A percentile compares a stretch with the other conserved stretches of the same genome.
These are phyloP conservation scores for Lepus oiostolus DNA, from an alignment of 2,797 vertebrate genomes.

Conservation along the genomic window DNA sequence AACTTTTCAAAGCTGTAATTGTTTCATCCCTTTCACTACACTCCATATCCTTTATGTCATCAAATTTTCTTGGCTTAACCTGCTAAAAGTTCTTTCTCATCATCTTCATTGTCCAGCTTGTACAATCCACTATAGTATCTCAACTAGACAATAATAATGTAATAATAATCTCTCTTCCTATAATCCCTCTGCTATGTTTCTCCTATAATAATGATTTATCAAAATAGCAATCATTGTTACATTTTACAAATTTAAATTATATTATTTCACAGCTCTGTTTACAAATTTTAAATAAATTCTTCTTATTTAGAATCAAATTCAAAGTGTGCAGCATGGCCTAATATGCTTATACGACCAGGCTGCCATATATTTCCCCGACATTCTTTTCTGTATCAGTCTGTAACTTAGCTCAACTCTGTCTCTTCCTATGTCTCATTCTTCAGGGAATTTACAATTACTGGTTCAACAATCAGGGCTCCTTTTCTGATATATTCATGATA, in stretches of 20 bases:
- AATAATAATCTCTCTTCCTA: accelerated
- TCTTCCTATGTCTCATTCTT: not conserved
- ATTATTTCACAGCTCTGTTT: not conserved
- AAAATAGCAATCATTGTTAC: not conserved
- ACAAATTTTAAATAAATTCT: not conserved
- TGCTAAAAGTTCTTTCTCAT: not conserved
- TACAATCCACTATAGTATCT: not conserved
- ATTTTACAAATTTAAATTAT: not conserved
- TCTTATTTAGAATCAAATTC: not conserved
- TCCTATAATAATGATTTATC: not conserved
- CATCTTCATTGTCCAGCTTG: not conserved
- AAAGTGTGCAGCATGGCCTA: not conserved
- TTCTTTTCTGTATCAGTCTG: not conserved
- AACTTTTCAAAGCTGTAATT: not conserved
- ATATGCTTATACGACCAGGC: accelerated
- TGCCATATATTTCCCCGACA: accelerated
- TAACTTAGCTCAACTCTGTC: not conserved
- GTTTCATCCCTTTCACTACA: not conserved
- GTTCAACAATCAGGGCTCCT: not conserved
- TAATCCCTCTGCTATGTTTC: not conserved
- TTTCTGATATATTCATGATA: not conserved
- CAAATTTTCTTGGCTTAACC: not conserved
- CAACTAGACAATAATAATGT: not conserved
- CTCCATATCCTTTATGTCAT: not conserved
- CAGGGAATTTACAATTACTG: not conserved